phyloP scores from a whole-genome alignment of 2,888 invertebrate species.

The Calliopum simillimum region DNA sequence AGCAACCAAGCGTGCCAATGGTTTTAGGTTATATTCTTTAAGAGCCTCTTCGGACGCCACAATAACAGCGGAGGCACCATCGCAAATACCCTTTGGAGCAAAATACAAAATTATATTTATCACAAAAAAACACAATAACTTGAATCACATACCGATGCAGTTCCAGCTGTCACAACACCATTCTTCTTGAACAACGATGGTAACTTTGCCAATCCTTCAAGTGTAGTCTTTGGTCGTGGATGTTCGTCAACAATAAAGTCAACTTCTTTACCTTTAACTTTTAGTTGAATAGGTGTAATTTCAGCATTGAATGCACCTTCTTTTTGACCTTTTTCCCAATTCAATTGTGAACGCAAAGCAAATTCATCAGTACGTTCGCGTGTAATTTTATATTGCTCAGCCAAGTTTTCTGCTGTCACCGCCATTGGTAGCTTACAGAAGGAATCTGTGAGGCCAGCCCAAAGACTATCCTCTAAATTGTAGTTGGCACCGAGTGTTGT shows the following conservation, averaged over 20 bases:
- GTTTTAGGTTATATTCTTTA: conserved; percentile 82
- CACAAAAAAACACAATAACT: conserved; percentile 14
- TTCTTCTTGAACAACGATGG: conserved; percentile 93
- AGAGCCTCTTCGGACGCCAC: conserved; percentile 92
- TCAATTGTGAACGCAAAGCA: conserved; percentile 85
- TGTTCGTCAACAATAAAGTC: conserved; percentile 84
- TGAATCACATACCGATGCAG: conserved; percentile 84
- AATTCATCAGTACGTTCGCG: conserved; percentile 88
- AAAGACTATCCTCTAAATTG: conserved; percentile 88
- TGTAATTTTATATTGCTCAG: conserved; percentile 83
- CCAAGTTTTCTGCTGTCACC: conserved; percentile 93
- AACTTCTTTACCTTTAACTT: conserved; percentile 85
- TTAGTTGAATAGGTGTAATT: conserved; percentile 86
- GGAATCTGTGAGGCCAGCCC: conserved; percentile 89
- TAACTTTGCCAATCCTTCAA: conserved; percentile 87
- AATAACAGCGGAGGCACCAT: conserved; percentile 95
- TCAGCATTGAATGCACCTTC: conserved; percentile 91
- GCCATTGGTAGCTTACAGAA: conserved; percentile 96
- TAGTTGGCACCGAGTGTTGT: conserved; percentile 82
- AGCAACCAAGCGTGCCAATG: conserved; percentile 90
- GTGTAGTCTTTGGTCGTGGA: conserved; percentile 81
- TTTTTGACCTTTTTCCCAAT: conserved; percentile 91
- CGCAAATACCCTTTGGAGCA: conserved; percentile 74
- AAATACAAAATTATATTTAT: conserved; percentile 1
- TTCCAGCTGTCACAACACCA: conserved; percentile 94